phyloP scores from a whole-genome alignment of 2,113 vertebrate species.

The Oriolus oriolus region DNA sequence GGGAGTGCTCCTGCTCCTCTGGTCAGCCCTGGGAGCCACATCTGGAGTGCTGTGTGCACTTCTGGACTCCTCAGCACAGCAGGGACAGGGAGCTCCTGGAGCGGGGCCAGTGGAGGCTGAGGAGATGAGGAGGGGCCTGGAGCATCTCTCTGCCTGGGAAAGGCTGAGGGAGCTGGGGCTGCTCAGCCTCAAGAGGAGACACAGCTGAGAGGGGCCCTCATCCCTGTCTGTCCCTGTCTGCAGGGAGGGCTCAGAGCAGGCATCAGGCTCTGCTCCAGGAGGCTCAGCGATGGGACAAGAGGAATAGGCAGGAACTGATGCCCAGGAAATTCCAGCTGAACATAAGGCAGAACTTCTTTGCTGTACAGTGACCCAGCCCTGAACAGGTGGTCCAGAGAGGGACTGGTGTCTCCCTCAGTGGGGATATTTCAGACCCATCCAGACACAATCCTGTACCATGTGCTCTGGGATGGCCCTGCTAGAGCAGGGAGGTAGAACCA shows the following conservation, averaged over 20 bases:
- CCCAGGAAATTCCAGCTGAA: background rate
- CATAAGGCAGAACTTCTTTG: background rate
- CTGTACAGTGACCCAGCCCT: accelerated
- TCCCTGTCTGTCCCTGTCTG: no score
- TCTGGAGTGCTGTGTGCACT: background rate
- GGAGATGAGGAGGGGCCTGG: background rate
- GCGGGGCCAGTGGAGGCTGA: no score
- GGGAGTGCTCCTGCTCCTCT: background rate
- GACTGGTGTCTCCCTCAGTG: background rate
- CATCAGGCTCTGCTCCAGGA: background rate
- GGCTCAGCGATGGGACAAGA: background rate
- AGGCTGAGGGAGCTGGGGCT: background rate
- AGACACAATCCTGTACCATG: background rate
- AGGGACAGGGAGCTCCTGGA: background rate
- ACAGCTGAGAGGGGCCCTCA: background rate
- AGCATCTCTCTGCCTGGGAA: background rate
- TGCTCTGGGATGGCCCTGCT: background rate
- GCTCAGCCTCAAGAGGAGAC: background rate
- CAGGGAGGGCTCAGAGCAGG: background rate
- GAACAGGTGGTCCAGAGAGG: background rate
- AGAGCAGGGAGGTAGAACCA: background rate
- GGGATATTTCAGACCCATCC: background rate
- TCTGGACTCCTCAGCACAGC: background rate
- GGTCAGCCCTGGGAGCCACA: background rate
- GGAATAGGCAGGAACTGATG: background rate